These are phyloP conservation scores for Rhynchonycteris naso DNA, from an alignment of 2,797 vertebrate species.

Conservation along the genomic window DNA sequence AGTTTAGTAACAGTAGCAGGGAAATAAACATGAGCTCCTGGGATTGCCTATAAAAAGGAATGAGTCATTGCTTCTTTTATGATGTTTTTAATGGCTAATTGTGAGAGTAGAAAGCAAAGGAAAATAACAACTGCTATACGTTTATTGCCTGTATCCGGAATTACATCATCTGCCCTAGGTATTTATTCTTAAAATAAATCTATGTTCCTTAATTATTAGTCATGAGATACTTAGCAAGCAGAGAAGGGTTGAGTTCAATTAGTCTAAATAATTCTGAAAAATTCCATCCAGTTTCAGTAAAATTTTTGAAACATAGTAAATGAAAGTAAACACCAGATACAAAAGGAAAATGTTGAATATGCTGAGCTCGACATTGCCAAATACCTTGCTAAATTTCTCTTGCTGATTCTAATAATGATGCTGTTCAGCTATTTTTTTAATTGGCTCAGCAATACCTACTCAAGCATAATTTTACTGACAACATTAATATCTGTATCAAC, in stretches of 20 bases:
- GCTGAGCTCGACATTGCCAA: not conserved
- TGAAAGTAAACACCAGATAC: not conserved
- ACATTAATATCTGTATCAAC: conserved; percentile 14
- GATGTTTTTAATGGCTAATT: conserved; percentile 67
- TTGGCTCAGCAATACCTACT: not conserved
- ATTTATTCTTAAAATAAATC: not conserved
- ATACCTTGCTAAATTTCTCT: not conserved
- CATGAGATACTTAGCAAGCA: conserved; percentile 17
- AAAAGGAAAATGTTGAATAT: not conserved
- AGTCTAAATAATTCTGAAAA: conserved; percentile 20
- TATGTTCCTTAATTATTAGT: conserved; percentile 10
- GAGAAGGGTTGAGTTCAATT: conserved; percentile 5
- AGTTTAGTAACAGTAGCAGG: conserved; percentile 3
- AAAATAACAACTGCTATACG: conserved; percentile 49
- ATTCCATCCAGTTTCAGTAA: not conserved
- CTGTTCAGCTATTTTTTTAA: not conserved
- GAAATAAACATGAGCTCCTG: conserved; percentile 56
- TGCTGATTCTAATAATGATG: not conserved
- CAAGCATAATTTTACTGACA: conserved; percentile 24
- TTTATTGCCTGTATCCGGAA: conserved; percentile 46
- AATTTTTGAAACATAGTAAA: conserved; percentile 46
- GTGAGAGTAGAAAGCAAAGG: conserved; percentile 7
- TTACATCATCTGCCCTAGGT: conserved; percentile 36
- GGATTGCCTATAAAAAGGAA: conserved; percentile 54
- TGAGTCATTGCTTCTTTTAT: conserved; percentile 63